phyloP scores from a whole-genome alignment of 2,797 vertebrate species.

The Monodelphis domestica region DNA sequence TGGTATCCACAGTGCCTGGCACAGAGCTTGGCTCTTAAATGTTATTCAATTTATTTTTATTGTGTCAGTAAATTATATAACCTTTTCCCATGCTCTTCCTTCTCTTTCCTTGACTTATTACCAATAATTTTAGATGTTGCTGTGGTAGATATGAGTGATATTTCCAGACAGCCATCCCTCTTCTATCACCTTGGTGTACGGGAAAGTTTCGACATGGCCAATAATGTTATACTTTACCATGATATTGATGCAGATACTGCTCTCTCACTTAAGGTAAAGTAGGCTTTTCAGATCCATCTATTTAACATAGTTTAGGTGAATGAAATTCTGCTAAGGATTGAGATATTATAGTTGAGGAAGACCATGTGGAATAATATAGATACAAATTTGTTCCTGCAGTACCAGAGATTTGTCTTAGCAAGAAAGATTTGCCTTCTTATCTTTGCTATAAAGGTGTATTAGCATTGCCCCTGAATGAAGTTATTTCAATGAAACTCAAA shows the following conservation, averaged over 20 bases:
- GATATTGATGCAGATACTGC: conserved; percentile 93
- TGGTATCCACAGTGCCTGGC: not conserved
- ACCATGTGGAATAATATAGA: conserved; percentile 11
- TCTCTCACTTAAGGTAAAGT: conserved; percentile 93
- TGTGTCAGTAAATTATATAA: not conserved
- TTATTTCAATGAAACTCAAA: not conserved
- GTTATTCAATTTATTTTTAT: not conserved
- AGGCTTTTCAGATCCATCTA: conserved; percentile 21
- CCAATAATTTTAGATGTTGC: conserved; percentile 91
- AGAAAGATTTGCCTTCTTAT: not conserved
- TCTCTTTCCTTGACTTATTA: not conserved
- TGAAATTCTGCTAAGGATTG: not conserved
- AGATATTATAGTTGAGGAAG: not conserved
- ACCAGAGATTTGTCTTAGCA: conserved; percentile 2
- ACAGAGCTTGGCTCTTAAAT: not conserved
- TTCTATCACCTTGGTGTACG: conserved; percentile 97
- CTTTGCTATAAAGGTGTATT: not conserved
- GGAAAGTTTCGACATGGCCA: conserved; percentile 97
- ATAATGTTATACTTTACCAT: conserved; percentile 96
- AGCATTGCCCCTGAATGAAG: not conserved
- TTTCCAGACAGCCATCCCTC: conserved; percentile 93
- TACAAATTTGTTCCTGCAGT: conserved; percentile 10
- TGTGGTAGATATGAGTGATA: conserved; percentile 96
- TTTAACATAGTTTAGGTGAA: conserved; percentile 26
- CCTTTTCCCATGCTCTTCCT: conserved; percentile 37